phyloP scores from a whole-genome alignment of 2,797 vertebrate species.

The Sardinella longiceps region DNA sequence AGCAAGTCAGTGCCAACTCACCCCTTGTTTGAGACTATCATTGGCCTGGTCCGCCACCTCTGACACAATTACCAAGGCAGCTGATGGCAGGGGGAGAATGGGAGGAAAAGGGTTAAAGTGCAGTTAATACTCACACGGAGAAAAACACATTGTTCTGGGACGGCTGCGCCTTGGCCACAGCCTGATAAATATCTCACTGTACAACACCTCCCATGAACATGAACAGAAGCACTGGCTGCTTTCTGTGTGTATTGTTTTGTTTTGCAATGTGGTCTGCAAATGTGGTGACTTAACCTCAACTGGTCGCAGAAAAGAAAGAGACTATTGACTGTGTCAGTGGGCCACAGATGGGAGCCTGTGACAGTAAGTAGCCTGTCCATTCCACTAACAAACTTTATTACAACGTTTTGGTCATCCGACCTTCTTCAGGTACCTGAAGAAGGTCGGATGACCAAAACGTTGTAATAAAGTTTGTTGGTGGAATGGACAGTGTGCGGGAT shows the following conservation, averaged over 20 bases:
- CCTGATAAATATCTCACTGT: constrained; percentile 24
- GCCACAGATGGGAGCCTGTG: not conserved
- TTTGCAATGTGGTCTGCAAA: not conserved
- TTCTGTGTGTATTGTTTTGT: not conserved
- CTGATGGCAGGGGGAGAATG: constrained; percentile 68
- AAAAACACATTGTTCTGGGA: constrained; percentile 13
- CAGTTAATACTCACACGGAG: not conserved
- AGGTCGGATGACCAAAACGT: too few relatives aligned
- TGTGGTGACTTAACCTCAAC: not conserved
- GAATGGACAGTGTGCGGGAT: too few relatives aligned
- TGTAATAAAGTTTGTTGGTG: too few relatives aligned
- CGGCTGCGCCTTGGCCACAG: not conserved
- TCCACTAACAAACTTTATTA: too few relatives aligned
- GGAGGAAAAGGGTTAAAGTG: not conserved
- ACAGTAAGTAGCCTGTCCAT: too few relatives aligned
- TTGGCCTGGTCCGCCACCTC: constrained; percentile 90
- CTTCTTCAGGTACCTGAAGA: too few relatives aligned
- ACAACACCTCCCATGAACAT: constrained; percentile 5
- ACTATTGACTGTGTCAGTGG: not conserved
- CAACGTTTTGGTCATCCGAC: too few relatives aligned
- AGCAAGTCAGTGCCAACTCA: constrained; percentile 70
- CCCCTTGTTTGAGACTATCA: constrained; percentile 92
- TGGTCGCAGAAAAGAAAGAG: not conserved
- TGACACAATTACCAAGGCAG: constrained; percentile 86
- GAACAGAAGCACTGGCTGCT: not conserved